Evolutionary conservation across 2,888 invertebrate species (phyloP), one percentile per base, ranked within the genome.

Genomic region (Campoletis raptor): DNA sequence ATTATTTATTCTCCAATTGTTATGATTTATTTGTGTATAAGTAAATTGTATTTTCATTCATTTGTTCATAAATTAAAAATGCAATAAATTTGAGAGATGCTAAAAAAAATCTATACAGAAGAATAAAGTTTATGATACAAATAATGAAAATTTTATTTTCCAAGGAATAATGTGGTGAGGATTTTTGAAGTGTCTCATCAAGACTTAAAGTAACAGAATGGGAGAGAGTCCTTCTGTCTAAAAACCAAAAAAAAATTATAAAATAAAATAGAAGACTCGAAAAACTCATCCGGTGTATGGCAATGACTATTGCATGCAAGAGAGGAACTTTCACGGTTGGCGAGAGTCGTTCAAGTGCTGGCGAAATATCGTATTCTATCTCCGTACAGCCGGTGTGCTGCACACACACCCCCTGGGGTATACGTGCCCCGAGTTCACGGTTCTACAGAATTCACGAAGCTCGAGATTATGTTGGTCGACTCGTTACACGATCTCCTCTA

Each of bases 301-400:
- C 73, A 64, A 66, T 81, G 81, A 81, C 73, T 81, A 81, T 81
- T 81, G 81, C 81, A 81, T 80, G 72, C 76, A 45, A 76, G 76
- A 42, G 78, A 40, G 64, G 30, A 83, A 72, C 64, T 72, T 57
- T 69, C 52, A 72, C 66, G 73, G 72, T 81, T 52, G 64, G 73
- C 21, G 73, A 52, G 61, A 57, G 61, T 52, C 57, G 86, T 81
- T 81, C 83, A 81, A 83, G 83, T 77, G 76, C 86, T 74, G 81
- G 87, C 85, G 88, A 90, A 91, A 91, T 91, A 91, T 91, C 91
- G 89, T 88, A 90, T 91, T 91, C 91, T 89, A 90, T 91, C 89
- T 91, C 87, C 89, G 88, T 87, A 82, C 81, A 83, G 85, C 82
- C 73, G 87, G 82, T 64, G 67, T 64, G 67, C 57, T 72, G 52